These are phyloP conservation scores for Florisuga fusca DNA, from an alignment of 2,797 vertebrate species.

Conservation along the genomic window DNA sequence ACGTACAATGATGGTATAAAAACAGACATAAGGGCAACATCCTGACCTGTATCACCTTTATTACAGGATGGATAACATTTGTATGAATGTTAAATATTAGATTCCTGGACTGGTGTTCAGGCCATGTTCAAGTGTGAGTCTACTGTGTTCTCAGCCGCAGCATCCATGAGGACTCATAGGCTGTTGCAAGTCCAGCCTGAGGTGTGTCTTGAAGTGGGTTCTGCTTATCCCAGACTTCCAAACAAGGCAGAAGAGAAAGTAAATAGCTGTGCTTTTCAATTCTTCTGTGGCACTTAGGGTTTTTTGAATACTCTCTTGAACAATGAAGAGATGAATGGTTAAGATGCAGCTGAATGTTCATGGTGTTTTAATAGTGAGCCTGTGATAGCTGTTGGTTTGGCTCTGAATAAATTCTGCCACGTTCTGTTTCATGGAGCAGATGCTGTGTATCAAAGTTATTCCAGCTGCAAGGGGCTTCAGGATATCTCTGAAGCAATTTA, in stretches of 20 bases:
- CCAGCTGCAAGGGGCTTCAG: not conserved
- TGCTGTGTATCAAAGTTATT: not conserved
- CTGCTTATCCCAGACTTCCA: not conserved
- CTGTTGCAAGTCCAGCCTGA: not conserved
- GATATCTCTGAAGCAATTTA: not conserved
- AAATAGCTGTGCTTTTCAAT: not conserved
- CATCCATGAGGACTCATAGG: rapidly evolving
- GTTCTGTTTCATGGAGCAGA: not conserved
- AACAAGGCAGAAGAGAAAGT: not conserved
- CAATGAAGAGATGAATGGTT: not conserved
- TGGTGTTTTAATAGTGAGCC: not conserved
- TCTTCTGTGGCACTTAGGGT: not conserved
- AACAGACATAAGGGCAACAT: not conserved
- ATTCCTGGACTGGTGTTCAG: not conserved
- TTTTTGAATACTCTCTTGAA: not conserved
- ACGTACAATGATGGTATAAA: not conserved
- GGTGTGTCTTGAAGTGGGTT: not conserved
- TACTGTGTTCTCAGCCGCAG: rapidly evolving
- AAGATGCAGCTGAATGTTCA: not conserved
- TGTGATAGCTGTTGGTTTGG: not conserved
- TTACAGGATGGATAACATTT: not conserved
- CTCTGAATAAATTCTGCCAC: not conserved
- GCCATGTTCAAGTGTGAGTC: not conserved
- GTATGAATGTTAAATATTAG: not conserved
- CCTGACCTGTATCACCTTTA: not conserved